Conservation (phyloP, 2,113 vertebrate genomes). For the Poecile atricapillus region DNA sequence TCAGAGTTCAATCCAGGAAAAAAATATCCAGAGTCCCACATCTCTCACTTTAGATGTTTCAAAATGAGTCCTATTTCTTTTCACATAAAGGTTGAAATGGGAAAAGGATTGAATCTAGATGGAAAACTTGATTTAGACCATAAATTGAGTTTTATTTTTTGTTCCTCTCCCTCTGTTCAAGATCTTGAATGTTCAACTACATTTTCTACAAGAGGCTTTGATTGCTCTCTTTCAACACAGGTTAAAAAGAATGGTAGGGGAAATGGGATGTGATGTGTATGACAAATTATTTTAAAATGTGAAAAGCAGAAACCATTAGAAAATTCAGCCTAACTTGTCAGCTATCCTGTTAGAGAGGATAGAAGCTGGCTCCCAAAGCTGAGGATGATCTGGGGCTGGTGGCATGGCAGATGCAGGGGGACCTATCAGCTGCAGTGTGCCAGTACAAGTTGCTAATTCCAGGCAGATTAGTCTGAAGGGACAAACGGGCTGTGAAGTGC, state of each 20-base stretch:
- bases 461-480: not conserved
- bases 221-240: not conserved
- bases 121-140: not conserved
- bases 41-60: not conserved
- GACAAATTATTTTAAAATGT: not conserved
- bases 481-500: not conserved
- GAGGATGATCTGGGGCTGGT: not conserved
- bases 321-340: not conserved
- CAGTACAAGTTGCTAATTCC: not conserved
- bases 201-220: not conserved
- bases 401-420: not conserved
- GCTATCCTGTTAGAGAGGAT: not conserved
- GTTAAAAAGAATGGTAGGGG: not conserved
- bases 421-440: not conserved
- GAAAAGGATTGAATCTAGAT: not conserved
- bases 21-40: not conserved
- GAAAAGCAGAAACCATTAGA: not conserved
- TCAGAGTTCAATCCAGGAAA: not conserved
- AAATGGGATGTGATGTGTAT: not conserved
- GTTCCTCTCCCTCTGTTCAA: not conserved
- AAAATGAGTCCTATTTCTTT: not conserved
- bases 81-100: not conserved
- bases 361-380: not conserved
- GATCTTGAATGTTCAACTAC: not conserved
- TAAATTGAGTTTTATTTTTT: not conserved